Base-by-base conservation (phyloP, 2,113 vertebrate species). In the Cheilinus undulatus region DNA sequence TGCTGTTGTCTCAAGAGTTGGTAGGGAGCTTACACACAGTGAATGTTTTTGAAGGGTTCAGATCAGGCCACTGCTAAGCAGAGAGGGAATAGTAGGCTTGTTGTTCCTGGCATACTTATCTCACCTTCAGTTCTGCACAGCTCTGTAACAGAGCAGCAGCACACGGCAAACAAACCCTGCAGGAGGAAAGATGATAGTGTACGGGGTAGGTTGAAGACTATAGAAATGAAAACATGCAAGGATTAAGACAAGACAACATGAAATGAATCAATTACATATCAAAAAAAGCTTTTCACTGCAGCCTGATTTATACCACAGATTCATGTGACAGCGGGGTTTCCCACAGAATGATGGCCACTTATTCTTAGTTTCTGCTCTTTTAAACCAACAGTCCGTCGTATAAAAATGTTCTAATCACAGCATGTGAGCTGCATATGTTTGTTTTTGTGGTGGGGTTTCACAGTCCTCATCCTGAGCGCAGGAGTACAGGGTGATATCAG, bases 21-120 rank as follows among this genome's bases (percentile, higher is more conserved):
- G 22, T 71, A 27, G 50, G 52, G 34, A 61, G 63, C 59, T 78
- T 72, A 34, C 40, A 58, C 49, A 54, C 49, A 56, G 40, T 54
- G 48, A 61, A 69, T 73, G 60, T 58, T 71, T n/a, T 69, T 52
- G 19, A 49, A 20, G 36, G 53, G 82, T 70, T 82, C 71, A 76
- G 13, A 12, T 57, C 50, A 80, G 89, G 86, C 2, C 72, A 32
- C 22, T 42, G 5, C 62, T 77, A 40, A 86, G 82, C 63, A 19
- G 26, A 66, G n/a, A 51, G 36, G 40, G 54, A 75, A 89, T 85
- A 86, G 76, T 66, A 23, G 69, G 40, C 60, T 73, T 81, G 76
- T 86, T 86, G 80, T 88, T 86, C 28, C 20, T 15, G 14, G 45
- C 34, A 15, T 20, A 57, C 85, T 89, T 83, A 64, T 72, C 62